phyloP scores from a whole-genome alignment of 1,140 invertebrate species.

The Aleiodes sp. region DNA sequence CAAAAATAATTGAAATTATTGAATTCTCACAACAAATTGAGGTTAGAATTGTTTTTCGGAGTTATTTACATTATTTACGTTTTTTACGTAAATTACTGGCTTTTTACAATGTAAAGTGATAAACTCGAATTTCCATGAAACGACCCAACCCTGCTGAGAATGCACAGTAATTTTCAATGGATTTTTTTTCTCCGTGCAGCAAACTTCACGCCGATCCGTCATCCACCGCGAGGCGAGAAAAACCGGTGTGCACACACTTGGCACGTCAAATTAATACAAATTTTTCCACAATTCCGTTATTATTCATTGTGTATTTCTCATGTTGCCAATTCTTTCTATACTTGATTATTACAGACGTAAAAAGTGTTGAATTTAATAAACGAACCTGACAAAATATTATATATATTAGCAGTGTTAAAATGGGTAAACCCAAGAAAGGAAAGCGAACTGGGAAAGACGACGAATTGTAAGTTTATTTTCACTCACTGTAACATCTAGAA shows the following conservation, averaged over 20 bases:
- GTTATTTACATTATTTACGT: too few species aligned
- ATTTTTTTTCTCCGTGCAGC: too few species aligned
- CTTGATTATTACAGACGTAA: slow-evolving; percentile 26
- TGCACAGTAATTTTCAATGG: too few species aligned
- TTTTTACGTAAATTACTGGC: too few species aligned
- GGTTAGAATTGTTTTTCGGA: too few species aligned
- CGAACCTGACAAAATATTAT: not conserved
- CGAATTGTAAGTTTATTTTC: slow-evolving; percentile 69
- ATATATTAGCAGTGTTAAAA: slow-evolving; percentile 50
- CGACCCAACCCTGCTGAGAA: too few species aligned
- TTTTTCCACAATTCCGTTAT: not conserved
- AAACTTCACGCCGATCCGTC: slow-evolving; percentile 27
- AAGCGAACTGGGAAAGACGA: slow-evolving; percentile 73
- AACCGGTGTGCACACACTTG: slow-evolving; percentile 38
- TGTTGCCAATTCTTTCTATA: slow-evolving; percentile 46
- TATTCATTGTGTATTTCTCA: slow-evolving; percentile 41
- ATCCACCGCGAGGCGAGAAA: slow-evolving; percentile 26
- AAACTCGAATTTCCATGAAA: too few species aligned
- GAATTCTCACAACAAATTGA: too few species aligned
- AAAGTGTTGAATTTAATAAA: slow-evolving; percentile 31
- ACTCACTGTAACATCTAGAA: not conserved
- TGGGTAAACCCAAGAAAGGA: slow-evolving; percentile 77
- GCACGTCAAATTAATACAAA: slow-evolving; percentile 32
- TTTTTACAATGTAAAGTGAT: too few species aligned
- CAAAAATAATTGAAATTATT: too few species aligned